Conservation (phyloP, 35 echinoderm and acorn worm genomes). For the Ophioderma brevispina region DNA sequence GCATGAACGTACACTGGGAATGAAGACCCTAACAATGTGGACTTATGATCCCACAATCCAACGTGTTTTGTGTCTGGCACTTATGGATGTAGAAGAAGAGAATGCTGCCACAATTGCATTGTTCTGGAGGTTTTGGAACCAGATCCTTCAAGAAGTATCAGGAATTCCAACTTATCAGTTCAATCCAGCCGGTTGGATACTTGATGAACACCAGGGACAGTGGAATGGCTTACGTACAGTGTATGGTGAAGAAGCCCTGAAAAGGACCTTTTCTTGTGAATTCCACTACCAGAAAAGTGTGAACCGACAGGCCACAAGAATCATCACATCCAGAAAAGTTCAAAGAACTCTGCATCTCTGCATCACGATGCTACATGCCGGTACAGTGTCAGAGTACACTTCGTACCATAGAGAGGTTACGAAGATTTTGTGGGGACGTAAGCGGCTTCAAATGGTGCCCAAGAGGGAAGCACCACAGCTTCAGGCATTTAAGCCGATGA, state of each 20-base stretch:
- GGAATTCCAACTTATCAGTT: neutral
- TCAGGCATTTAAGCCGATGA: neutral
- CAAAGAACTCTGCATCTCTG: neutral
- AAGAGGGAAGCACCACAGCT: neutral
- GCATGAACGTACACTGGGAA: neutral
- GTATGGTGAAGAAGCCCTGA: neutral
- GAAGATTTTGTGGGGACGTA: neutral
- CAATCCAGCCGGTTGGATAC: neutral
- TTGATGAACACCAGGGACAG: neutral
- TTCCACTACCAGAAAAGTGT: neutral
- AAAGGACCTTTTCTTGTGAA: neutral
- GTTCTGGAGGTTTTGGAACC: slow-evolving; percentile 14
- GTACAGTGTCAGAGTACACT: neutral
- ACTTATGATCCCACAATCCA: neutral
- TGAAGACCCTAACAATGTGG: slow-evolving; percentile 6
- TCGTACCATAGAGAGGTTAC: neutral
- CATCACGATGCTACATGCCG: neutral
- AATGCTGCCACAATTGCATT: neutral
- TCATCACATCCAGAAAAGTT: neutral
- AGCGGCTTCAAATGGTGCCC: neutral
- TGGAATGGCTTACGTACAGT: neutral
- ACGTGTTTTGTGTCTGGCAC: neutral
- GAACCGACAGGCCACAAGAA: neutral
- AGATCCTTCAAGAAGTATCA: neutral
- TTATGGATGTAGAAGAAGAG: neutral